Base-by-base conservation (phyloP, 2,113 vertebrate species). In the Sphyrna mokarran region DNA sequence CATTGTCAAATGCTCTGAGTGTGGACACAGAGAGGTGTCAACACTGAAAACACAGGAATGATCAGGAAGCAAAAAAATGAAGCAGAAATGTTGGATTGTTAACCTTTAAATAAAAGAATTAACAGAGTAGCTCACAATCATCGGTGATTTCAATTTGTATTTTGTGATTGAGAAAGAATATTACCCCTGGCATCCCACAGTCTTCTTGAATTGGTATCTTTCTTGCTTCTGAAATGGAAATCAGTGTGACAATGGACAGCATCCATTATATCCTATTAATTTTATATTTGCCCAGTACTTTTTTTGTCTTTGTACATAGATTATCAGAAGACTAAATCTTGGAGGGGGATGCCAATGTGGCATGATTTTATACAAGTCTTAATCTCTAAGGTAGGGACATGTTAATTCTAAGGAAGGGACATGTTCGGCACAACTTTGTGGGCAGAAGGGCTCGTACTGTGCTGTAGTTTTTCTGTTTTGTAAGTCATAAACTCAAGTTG, bases 61-160 rank as follows among this genome's bases (percentile, higher is more conserved):
- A 93, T 66, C 89, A 66, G 58, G 58, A n/a, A 91, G 54, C 26
- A 63, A 63, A 37, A 93, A 7, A 37, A 54, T 33, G 6, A 43
- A 83, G 37, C 22, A 16, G 8, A 66, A 66, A 91, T 63, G 33
- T 10, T n/a, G 16, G 61, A 63, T 91, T 91, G 26, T 23, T 58
- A 89, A 89, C 86, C 23, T 58, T 63, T 91, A 91, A 91, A 63
- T 91, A 91, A 91, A 63, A 90, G 54, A 91, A 63, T 66, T 9
- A 93, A 63, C 20, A 10, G 89, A 66, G 16, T 18, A 37, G n/a
- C 33, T n/a, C 66, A 90, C 13, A 61, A 90, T 90, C 54, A 63
- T 90, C 26, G 63, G 33, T 66, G 69, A 29, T 95, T 76, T 95
- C 94, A 72, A 48, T 95, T 95, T 95, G 40, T 95, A 33, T 3